A percentile compares a stretch with the other conserved stretches of the same genome.
These are phyloP conservation scores for Drosophila seguyi DNA, from an alignment of 1,140 invertebrate species.

Conservation along the genomic window DNA sequence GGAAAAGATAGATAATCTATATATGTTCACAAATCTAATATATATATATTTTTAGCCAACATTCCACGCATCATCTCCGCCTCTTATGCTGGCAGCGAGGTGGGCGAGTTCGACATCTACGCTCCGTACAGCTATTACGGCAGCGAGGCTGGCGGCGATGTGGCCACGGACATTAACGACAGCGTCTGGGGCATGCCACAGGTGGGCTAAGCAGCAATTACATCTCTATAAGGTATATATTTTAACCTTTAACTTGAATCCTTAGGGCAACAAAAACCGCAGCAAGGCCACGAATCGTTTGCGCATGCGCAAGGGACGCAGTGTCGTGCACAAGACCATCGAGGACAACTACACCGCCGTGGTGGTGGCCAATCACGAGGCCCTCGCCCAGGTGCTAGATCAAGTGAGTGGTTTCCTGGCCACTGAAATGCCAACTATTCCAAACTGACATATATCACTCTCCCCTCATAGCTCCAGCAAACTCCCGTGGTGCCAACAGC, in stretches of 20 bases:
- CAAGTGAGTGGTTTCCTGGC: slow-evolving; percentile 87
- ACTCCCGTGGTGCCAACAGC: slow-evolving; percentile 88
- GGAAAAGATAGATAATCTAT: too few relatives aligned
- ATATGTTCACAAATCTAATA: background rate
- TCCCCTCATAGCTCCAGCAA: slow-evolving; percentile 88
- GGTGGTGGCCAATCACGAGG: slow-evolving; percentile 94
- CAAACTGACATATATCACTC: background rate
- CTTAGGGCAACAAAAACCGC: slow-evolving; percentile 75
- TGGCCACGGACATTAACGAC: slow-evolving; percentile 82
- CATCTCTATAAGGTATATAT: background rate
- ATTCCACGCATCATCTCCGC: slow-evolving; percentile 88
- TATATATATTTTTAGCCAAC: slow-evolving; percentile 67
- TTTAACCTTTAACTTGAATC: background rate
- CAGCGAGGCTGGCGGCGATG: slow-evolving; percentile 86
- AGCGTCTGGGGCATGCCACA: slow-evolving; percentile 83
- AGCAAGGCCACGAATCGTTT: slow-evolving; percentile 87
- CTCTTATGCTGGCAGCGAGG: slow-evolving; percentile 92
- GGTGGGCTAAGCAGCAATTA: slow-evolving; percentile 32
- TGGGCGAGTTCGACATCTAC: slow-evolving; percentile 90
- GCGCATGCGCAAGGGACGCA: slow-evolving; percentile 90
- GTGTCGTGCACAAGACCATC: slow-evolving; percentile 92
- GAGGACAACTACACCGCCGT: slow-evolving; percentile 95
- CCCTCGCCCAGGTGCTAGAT: slow-evolving; percentile 92
- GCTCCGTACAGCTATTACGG: slow-evolving; percentile 92
- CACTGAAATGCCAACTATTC: too few relatives aligned